Conservation (phyloP, 1,140 invertebrate species). For the Ips nitidus region DNA sequence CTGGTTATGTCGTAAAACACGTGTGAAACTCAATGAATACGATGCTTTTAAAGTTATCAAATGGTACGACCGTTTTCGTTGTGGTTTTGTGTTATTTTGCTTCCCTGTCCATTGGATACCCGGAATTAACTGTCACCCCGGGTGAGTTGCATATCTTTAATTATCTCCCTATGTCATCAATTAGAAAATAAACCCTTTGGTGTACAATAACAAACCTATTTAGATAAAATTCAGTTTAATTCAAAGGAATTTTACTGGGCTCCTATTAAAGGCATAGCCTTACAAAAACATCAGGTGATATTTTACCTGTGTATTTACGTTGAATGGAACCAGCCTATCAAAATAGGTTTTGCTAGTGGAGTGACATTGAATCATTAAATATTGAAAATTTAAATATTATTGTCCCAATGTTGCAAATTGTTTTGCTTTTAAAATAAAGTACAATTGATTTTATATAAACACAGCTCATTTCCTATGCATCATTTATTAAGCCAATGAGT, state of each 20-base stretch:
- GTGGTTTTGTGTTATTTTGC: slow-evolving; percentile 41
- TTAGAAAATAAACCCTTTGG: too few species aligned
- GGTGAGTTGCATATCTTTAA: slow-evolving; percentile 33
- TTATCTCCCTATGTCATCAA: not conserved
- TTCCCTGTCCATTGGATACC: slow-evolving; percentile 38
- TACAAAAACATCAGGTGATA: slow-evolving; percentile 25
- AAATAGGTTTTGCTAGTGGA: not conserved
- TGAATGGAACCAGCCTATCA: slow-evolving; percentile 12
- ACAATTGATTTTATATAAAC: too few species aligned
- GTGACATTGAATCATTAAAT: too few species aligned
- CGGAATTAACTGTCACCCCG: slow-evolving; percentile 36
- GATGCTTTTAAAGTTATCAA: slow-evolving; percentile 40
- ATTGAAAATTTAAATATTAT: too few species aligned
- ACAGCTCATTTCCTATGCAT: too few species aligned
- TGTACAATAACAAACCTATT: too few species aligned
- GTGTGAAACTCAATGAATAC: slow-evolving; percentile 34
- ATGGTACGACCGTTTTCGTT: slow-evolving; percentile 35
- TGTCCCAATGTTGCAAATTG: too few species aligned
- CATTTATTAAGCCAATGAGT: too few species aligned
- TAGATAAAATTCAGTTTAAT: too few species aligned
- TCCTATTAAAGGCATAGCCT: not conserved
- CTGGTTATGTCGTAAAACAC: slow-evolving; percentile 47
- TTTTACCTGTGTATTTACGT: slow-evolving; percentile 20
- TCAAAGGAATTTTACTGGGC: too few species aligned
- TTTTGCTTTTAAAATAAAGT: too few species aligned